Conservation (phyloP, 2,888 invertebrate species). For the Mimachlamys varia region DNA sequence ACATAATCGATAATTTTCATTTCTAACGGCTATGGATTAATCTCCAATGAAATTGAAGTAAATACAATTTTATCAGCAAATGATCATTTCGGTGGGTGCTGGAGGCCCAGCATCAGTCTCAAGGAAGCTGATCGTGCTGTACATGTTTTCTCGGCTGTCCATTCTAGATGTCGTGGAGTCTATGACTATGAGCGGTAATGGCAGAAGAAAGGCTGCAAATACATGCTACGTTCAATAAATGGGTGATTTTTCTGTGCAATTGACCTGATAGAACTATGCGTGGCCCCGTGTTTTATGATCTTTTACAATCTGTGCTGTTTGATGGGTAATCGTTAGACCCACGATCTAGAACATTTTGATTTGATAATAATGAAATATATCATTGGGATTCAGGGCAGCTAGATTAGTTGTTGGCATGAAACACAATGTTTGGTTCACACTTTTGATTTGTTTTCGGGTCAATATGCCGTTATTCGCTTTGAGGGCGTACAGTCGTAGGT, state of each 20-base stretch:
- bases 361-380: conserved; percentile 36
- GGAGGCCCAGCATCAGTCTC: neutral
- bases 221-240: conserved; percentile 21
- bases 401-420: conserved; percentile 36
- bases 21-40: conserved; percentile 34
- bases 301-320: neutral
- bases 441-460: conserved; percentile 17
- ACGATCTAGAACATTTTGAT: conserved; percentile 19
- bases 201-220: neutral
- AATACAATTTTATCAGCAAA: conserved; percentile 36
- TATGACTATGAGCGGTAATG: neutral
- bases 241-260: conserved; percentile 34
- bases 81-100: neutral
- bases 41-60: conserved; percentile 36
- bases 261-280: neutral
- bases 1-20: conserved; percentile 19
- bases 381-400: neutral
- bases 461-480: conserved; percentile 8
- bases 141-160: neutral
- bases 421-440: conserved; percentile 24
- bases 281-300: conserved; percentile 22
- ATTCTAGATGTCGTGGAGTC: neutral
- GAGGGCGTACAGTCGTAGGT: neutral
- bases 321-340: conserved; percentile 31
- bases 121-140: neutral